These are phyloP conservation scores for Phodopus roborovskii DNA, from an alignment of 2,113 vertebrate genomes.

Conservation along the genomic window DNA sequence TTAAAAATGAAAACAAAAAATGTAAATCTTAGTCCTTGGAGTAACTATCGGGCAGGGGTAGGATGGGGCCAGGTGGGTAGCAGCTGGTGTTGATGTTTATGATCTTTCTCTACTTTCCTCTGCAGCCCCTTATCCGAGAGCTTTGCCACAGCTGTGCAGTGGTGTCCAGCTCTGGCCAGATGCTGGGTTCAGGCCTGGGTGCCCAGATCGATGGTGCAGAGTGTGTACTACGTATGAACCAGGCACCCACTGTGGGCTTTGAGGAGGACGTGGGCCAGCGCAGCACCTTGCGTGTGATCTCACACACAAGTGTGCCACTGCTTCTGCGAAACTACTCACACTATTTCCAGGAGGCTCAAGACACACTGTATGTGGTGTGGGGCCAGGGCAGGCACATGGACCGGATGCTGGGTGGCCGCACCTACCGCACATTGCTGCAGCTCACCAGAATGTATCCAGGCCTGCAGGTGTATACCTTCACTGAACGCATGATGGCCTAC, in stretches of 20 bases:
- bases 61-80: too few relatives aligned
- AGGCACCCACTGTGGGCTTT: slow-evolving; percentile 91
- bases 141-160: slow-evolving; percentile 90
- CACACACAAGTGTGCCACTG: slow-evolving; percentile 94
- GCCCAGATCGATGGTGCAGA: slow-evolving; percentile 88
- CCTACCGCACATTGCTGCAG: slow-evolving; percentile 88
- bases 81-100: accelerated
- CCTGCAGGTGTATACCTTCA: slow-evolving; percentile 91
- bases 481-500: slow-evolving; percentile 90
- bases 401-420: slow-evolving; percentile 87
- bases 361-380: slow-evolving; percentile 94
- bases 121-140: slow-evolving; percentile 79
- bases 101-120: not conserved
- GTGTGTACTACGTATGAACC: slow-evolving; percentile 97
- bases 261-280: slow-evolving; percentile 92
- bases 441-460: slow-evolving; percentile 87
- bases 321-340: slow-evolving; percentile 90
- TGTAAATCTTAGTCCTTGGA: not conserved
- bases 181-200: slow-evolving; percentile 90
- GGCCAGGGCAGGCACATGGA: slow-evolving; percentile 94
- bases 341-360: slow-evolving; percentile 90
- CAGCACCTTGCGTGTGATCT: slow-evolving; percentile 92
- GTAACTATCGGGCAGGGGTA: not conserved
- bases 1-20: not conserved
- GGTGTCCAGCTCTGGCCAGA: slow-evolving; percentile 97